Base-by-base conservation (phyloP, 2,888 invertebrate genomes). In the Leptinotarsa tumamoca region DNA sequence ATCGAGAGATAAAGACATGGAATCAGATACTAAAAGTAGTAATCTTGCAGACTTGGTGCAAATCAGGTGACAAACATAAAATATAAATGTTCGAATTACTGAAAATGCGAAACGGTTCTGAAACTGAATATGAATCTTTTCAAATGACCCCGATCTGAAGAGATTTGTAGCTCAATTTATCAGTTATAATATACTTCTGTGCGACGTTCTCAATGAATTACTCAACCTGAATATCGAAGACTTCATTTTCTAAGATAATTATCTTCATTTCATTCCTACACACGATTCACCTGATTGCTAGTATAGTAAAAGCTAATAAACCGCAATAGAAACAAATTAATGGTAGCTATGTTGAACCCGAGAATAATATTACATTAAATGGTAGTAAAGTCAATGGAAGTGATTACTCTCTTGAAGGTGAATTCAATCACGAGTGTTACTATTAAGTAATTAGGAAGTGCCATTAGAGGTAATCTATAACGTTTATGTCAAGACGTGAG, bases 401-500 rank as follows among this genome's bases (percentile, higher is more conserved):
- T 78, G 75, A 75, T 75, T 75, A 63, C 73, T 73, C 73, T 73
- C 15, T 72, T 54, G n/a, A 67, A 77, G 79, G 77, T 77, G 73
- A 75, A 77, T 70, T 79, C 78, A 79, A 78, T 80, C 77, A 78
- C 76, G 78, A 78, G 77, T 79, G 78, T 71, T 69, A 70, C 69
- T 79, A 80, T 80, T 79, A 79, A 80, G 80, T 77, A 78, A 76
- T 80, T 80, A 78, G 66, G 73, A 43, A 73, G 72, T 76, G 70
- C 75, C 74, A 80, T 80, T 80, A 80, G 73, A 56, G 75, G 75
- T 75, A 77, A 79, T 79, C 76, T 69, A 76, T 78, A 72, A 79
- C 68, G 75, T 71, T 79, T 76, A 67, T 78, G 78, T 76, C 79
- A 78, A 63, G 72, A 66, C 75, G 73, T 74, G 72, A 76, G 76